Evolutionary conservation across 2,797 vertebrate species (phyloP).

Genomic region (Salmo trutta): DNA sequence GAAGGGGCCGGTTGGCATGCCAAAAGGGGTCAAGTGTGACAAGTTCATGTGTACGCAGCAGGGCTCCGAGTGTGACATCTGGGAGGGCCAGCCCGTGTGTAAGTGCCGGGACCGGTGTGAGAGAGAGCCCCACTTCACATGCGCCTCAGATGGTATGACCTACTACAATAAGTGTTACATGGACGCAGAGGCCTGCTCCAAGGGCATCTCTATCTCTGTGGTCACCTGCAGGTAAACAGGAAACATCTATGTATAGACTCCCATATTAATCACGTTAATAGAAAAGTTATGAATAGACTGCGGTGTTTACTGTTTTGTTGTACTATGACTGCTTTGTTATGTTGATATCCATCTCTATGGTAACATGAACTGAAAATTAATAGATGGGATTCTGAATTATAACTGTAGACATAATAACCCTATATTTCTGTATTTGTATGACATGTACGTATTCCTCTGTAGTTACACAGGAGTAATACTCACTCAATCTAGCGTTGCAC

Average conservation of each 20-base stretch:
- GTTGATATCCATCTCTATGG: no score
- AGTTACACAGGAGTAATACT: no score
- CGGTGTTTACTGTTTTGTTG: no score
- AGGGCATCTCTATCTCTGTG: slow-evolving; percentile 88
- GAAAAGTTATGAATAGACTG: background rate
- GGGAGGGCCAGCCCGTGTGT: slow-evolving; percentile 96
- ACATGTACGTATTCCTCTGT: no score
- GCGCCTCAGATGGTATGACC: slow-evolving; percentile 97
- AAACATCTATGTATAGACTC: background rate
- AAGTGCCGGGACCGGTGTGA: slow-evolving; percentile 97
- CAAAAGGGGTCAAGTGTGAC: slow-evolving; percentile 91
- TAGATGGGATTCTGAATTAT: no score
- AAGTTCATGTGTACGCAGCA: slow-evolving; percentile 97
- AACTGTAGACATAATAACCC: no score
- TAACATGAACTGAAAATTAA: no score
- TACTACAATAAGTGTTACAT: slow-evolving; percentile 99
- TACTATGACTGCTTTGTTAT: no score
- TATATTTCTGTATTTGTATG: no score
- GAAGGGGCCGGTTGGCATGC: slow-evolving; percentile 92
- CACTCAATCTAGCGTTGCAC: no score
- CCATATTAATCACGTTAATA: background rate
- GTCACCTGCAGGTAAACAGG: slow-evolving; percentile 85
- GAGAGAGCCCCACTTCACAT: slow-evolving; percentile 96
- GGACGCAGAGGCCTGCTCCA: slow-evolving; percentile 97
- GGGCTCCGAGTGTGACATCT: slow-evolving; percentile 96